Conservation (phyloP, 2,113 vertebrate genomes). For the Echinops telfairi region DNA sequence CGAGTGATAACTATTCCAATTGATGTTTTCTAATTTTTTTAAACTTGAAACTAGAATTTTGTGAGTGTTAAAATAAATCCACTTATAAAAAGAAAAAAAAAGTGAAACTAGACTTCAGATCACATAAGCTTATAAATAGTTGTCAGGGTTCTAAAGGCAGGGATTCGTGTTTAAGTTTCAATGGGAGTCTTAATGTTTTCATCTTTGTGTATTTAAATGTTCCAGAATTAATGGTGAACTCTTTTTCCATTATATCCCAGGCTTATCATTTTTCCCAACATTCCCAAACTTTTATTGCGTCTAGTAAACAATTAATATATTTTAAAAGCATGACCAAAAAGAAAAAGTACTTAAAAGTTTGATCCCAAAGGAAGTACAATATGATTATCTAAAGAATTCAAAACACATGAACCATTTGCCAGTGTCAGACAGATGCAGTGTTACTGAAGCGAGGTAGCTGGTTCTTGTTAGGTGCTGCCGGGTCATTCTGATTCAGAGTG, state of each 20-base stretch:
- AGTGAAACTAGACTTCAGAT: constrained; percentile 12
- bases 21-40: not conserved
- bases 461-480: no score
- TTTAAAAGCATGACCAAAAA: not conserved
- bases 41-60: no score
- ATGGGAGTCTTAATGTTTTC: constrained; percentile 3
- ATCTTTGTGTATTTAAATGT: constrained; percentile 12
- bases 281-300: not conserved
- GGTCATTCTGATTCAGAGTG: no score
- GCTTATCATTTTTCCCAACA: not conserved
- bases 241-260: constrained; percentile 5
- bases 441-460: not conserved
- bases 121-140: not conserved
- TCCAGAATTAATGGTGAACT: constrained; percentile 5
- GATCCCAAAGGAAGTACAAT: constrained; percentile 32
- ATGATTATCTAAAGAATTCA: constrained; percentile 15
- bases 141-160: not conserved
- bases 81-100: no score
- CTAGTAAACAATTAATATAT: constrained; percentile 10
- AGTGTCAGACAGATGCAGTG: not conserved
- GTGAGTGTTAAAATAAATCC: no score
- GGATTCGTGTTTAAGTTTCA: constrained; percentile 37
- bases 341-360: constrained; percentile 28
- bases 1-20: not conserved
- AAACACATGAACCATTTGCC: no score